Base-by-base conservation (phyloP, 64 coral and sea anemone genomes). In the Montipora capricornis region DNA sequence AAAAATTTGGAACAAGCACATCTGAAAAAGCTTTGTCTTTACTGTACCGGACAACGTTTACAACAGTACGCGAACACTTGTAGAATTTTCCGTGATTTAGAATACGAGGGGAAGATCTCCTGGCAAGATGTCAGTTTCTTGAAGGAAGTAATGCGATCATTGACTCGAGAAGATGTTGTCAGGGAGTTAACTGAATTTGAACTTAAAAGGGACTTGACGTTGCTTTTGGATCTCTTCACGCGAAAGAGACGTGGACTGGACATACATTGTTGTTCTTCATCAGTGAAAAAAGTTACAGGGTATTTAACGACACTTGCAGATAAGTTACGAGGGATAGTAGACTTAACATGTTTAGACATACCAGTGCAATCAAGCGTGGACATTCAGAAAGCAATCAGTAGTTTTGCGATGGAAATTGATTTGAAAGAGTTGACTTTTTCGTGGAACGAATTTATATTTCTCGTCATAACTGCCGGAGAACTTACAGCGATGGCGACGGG, bases 391-490 rank as follows among this genome's bases (percentile, higher is more conserved):
- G 80, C 8, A 5, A 14, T 83, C 24, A 26, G 7, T 8, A 14
- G 66, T 44, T 83, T 83, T 83, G 57, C 62, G 17, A 58, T 66
- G 4, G 80, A 47, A 37, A 66, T 83, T 0, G 57, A 83, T 24
- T 83, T 55, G 17, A 47, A 58, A 45, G 14, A 47, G 19, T 58
- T 14, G 24, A n/a, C 10, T 46, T 83, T 67, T 83, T 83, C 80
- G 2, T 83, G 80, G 80, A 67, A 68, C 58, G 80, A 83, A 83
- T 83, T 83, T n/a, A 83, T 1, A 8, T 66, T 83, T 26, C 80
- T 83, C 45, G 57, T 83, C 44, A 4, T 83, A 16, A 66, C 64
- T 7, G 80, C 80, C 2, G 80, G 80, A 45, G 80, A 83, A 67
- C 13, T 83, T 20, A 62, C 58, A 62, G 58, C 80, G 11, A 19